These are phyloP conservation scores for Drosophila longiperda DNA, from an alignment of 2,888 invertebrate genomes.

Conservation along the genomic window DNA sequence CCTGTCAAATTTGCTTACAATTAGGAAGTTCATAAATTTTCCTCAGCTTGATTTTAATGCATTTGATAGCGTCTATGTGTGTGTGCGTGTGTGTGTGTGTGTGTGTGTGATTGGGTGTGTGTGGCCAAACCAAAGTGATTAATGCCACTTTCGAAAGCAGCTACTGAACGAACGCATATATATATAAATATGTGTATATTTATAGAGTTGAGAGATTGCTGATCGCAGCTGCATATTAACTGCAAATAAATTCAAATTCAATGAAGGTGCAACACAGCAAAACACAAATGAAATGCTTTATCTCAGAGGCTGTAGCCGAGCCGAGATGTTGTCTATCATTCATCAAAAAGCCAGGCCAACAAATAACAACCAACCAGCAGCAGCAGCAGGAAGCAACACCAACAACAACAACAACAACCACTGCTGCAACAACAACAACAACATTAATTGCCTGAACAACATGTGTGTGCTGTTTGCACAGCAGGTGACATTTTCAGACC, in stretches of 20 bases:
- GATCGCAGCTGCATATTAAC: constrained; percentile 58
- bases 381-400: constrained; percentile 27
- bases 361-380: constrained; percentile 9
- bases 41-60: constrained; percentile 27
- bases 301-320: constrained; percentile 10
- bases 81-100: not conserved
- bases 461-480: constrained; percentile 72
- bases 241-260: constrained; percentile 68
- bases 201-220: constrained; percentile 22
- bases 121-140: constrained; percentile 43
- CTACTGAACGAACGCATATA: constrained; percentile 46
- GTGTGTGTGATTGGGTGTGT: constrained; percentile 18
- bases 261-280: constrained; percentile 27
- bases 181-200: not conserved
- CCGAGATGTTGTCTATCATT: constrained; percentile 69
- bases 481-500: constrained; percentile 80
- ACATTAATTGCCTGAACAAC: constrained; percentile 25
- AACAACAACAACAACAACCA: constrained; percentile 16
- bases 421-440: constrained; percentile 15
- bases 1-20: constrained; percentile 70
- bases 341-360: constrained; percentile 63
- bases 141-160: constrained; percentile 62
- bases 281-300: constrained; percentile 31
- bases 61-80: not conserved
- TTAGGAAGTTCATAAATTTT: constrained; percentile 72